Evolutionary conservation across 2,888 invertebrate genomes (phyloP), one percentile per base, ranked within the genome.

Genomic region (Chloroclystis v-ata): DNA sequence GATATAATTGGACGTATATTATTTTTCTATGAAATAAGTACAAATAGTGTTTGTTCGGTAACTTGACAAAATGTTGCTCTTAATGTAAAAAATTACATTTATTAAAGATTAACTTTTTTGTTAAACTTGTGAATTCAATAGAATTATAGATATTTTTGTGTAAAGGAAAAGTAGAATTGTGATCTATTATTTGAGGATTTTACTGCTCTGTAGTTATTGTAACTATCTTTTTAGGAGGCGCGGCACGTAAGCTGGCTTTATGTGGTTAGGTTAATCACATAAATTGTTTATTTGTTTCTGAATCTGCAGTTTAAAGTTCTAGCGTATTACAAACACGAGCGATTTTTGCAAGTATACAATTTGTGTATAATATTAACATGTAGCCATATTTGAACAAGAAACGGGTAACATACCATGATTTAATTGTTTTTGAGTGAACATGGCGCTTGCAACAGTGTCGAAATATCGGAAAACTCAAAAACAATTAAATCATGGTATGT

Each of bases 21-120:
- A 85, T 86, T 84, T 87, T 85, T 85, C 69, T 85, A 84, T 79
- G 75, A 77, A 81, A 79, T 83, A 81, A 85, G 85, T 85, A 85
- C 85, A 85, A 85, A 85, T 76, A 76, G 63, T 70, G 69, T 69
- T 72, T 69, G 65, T 63, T 66, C 66, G 61, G 63, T 69, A 67
- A 64, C 57, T 68, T 66, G 62, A 60, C 68, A 64, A 65, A 62
- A 60, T 62, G 67, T 70, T 70, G 72, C 65, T 68, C 63, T 67
- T 68, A 69, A 56, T 84, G 83, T 84, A 82, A 57, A 69, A 65
- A 54, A 49, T n/a, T n/a, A n/a, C n/a, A n/a, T n/a, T n/a, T n/a
- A 39, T 20, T 45, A 42, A 41, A 54, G 16, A 38, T 25, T 63
- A 72, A 76, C 77, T 63, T 49, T 75, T 67, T 60, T 60, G 67